phyloP scores from a whole-genome alignment of 2,113 vertebrate genomes.

The Nothobranchius furzeri region DNA sequence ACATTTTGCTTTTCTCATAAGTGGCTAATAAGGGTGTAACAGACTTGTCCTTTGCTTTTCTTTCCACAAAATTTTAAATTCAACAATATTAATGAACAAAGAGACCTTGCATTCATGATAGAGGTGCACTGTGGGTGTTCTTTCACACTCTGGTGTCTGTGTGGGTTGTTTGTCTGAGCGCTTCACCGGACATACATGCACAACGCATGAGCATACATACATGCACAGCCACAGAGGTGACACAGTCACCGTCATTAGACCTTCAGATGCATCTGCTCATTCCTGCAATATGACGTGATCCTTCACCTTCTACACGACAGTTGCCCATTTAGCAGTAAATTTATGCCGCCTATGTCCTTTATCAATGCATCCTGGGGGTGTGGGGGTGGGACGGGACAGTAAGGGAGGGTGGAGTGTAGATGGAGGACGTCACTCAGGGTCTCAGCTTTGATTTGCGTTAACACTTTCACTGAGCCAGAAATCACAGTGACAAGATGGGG shows the following conservation, averaged over 20 bases:
- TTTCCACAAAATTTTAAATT: conserved; percentile 14
- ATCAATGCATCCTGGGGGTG: conserved; percentile 72
- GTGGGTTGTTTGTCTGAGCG: conserved; percentile 44
- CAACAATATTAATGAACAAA: conserved; percentile 9
- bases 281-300: conserved; percentile 70
- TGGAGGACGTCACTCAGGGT: conserved; percentile 83
- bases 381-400: conserved; percentile 29
- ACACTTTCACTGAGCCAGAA: conserved; percentile 67
- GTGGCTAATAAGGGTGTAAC: conserved; percentile 33
- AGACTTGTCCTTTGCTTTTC: conserved; percentile 2
- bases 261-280: conserved; percentile 75
- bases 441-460: conserved; percentile 74
- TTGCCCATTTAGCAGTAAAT: conserved; percentile 73
- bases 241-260: conserved; percentile 77
- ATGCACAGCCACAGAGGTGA: conserved; percentile 48
- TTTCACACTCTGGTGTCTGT: conserved; percentile 38
- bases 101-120: neutral
- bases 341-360: conserved; percentile 79
- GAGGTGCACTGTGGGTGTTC: conserved; percentile 21
- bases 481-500: conserved; percentile 58
- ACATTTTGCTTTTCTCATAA: conserved; percentile 20
- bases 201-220: conserved; percentile 41
- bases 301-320: conserved; percentile 75
- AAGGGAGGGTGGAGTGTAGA: conserved; percentile 63
- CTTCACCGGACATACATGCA: conserved; percentile 16